Conservation (phyloP, 92 coral and sea anemone species). For the Umimayanthus kanabou region DNA sequence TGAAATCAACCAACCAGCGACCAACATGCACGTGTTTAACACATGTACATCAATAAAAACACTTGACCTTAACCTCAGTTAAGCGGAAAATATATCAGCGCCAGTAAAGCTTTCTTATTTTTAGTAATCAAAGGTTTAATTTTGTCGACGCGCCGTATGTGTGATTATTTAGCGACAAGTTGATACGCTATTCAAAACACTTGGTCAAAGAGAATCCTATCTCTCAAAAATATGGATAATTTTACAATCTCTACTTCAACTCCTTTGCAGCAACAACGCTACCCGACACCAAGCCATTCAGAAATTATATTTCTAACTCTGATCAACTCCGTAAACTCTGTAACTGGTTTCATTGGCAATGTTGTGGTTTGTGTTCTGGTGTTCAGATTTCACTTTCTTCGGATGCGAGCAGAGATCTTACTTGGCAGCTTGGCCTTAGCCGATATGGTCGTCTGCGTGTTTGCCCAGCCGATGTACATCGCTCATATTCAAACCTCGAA, state of each 20-base stretch:
- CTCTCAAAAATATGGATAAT: constrained; percentile 9
- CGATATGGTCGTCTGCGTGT: constrained; percentile 64
- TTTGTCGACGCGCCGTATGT: neutral
- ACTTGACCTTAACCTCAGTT: neutral
- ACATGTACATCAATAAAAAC: neutral
- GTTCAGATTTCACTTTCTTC: constrained; percentile 69
- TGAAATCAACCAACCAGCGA: neutral
- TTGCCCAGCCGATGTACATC: constrained; percentile 79
- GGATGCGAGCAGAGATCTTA: constrained; percentile 74
- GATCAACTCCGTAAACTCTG: constrained; percentile 35
- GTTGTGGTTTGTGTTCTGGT: constrained; percentile 71
- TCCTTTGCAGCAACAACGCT: neutral
- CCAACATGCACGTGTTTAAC: neutral
- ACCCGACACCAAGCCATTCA: constrained; percentile 9
- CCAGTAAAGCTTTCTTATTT: no score
- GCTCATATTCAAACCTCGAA: constrained; percentile 32
- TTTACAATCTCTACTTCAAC: neutral
- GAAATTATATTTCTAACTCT: constrained; percentile 36
- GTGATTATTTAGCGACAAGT: neutral
- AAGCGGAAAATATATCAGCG: neutral
- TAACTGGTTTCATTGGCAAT: constrained; percentile 73
- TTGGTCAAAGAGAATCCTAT: no score
- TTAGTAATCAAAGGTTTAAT: neutral
- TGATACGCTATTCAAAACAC: neutral
- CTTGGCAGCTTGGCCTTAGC: constrained; percentile 76